Conservation (phyloP, 2,888 invertebrate genomes). For the Micoletzkya japonica region DNA sequence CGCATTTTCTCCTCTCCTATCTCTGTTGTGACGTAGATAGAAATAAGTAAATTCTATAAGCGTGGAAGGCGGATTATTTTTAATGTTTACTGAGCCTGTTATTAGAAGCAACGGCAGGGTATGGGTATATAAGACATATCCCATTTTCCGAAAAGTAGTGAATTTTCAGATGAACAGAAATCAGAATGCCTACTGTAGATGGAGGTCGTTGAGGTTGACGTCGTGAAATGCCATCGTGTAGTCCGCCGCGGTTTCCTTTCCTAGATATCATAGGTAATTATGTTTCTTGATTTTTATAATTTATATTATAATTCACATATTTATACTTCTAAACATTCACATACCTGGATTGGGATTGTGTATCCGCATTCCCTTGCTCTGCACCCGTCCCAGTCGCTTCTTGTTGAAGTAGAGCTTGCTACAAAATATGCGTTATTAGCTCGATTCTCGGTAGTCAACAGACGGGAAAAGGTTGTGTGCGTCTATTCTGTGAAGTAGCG, state of each 20-base stretch:
- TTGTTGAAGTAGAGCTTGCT: conserved; percentile 8
- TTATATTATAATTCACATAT: neutral
- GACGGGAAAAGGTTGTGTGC: neutral
- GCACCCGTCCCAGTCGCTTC: neutral
- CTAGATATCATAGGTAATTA: neutral
- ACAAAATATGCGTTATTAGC: neutral
- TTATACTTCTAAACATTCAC: neutral
- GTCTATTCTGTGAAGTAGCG: too few species aligned
- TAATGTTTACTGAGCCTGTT: too few species aligned
- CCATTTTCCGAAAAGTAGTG: too few species aligned
- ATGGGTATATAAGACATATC: too few species aligned
- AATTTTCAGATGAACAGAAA: too few species aligned
- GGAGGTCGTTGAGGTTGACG: conserved; percentile 23
- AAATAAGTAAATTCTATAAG: too few species aligned
- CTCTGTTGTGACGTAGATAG: too few species aligned
- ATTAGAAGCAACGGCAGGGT: too few species aligned
- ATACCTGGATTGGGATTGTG: conserved; percentile 20
- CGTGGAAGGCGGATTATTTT: too few species aligned
- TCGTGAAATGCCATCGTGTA: neutral
- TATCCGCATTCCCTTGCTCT: conserved; percentile 1
- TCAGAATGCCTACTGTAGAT: conserved; percentile 20
- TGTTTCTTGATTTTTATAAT: neutral
- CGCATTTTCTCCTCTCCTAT: too few species aligned
- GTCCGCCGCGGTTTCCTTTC: conserved; percentile 7
- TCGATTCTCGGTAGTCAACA: neutral